A percentile compares a stretch with the other conserved stretches of the same genome.
Evolutionary conservation across 2,888 invertebrate genomes (phyloP).

Genomic region (Melitaea athalia): DNA sequence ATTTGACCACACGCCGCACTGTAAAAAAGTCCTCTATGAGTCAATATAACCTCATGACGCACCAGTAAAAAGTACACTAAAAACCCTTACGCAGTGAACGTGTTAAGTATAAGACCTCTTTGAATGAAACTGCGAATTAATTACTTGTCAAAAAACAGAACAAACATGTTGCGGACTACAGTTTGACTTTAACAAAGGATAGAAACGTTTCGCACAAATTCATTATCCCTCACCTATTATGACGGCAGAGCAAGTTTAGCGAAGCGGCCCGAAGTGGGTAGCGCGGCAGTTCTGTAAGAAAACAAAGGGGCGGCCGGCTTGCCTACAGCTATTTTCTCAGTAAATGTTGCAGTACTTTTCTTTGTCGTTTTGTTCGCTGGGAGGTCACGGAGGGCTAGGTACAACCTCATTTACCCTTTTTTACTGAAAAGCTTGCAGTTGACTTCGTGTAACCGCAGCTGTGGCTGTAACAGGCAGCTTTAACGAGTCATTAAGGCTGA

Average conservation of each 20-base stretch:
- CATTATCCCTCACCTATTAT: constrained; percentile 48
- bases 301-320: constrained; percentile 72
- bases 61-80: no score
- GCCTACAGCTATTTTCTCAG: constrained; percentile 73
- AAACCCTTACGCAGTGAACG: no score
- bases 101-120: neutral
- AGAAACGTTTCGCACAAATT: constrained; percentile 37
- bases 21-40: no score
- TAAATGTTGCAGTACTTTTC: constrained; percentile 68
- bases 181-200: constrained; percentile 33
- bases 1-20: no score
- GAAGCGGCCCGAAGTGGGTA: constrained; percentile 47
- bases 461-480: constrained; percentile 60
- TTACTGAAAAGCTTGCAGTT: constrained; percentile 55
- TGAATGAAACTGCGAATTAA: constrained; percentile 22
- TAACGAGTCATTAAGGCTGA: constrained; percentile 71
- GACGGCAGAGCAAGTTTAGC: constrained; percentile 53
- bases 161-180: constrained; percentile 25
- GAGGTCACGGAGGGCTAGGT: constrained; percentile 66
- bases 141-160: constrained; percentile 29
- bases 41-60: no score
- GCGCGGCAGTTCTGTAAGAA: constrained; percentile 57
- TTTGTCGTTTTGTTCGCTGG: constrained; percentile 67
- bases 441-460: constrained; percentile 64
- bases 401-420: constrained; percentile 68